These are phyloP conservation scores for Heliconius congener DNA, from an alignment of 1,140 invertebrate genomes.

Conservation along the genomic window DNA sequence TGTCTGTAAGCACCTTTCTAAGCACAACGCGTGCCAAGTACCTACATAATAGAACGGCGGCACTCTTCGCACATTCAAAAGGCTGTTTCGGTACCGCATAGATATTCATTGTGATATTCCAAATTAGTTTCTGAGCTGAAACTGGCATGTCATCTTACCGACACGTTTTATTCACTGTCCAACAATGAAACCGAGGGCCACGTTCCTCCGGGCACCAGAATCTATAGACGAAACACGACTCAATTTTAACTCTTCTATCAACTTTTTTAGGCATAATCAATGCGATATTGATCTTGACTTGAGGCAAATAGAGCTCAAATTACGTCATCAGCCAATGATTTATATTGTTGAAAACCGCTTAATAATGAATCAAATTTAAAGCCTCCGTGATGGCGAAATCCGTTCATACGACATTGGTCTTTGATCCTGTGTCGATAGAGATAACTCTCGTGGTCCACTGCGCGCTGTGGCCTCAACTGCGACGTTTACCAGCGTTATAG, in stretches of 20 bases:
- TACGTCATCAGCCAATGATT: conserved; percentile 53
- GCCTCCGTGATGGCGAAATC: conserved; percentile 37
- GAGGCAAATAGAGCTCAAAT: conserved; percentile 67
- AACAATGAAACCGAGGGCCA: conserved; percentile 73
- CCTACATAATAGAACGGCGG: conserved; percentile 52
- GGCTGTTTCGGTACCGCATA: conserved; percentile 73
- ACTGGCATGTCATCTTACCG: conserved; percentile 73
- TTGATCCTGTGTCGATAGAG: conserved; percentile 52
- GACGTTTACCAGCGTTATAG: conserved; percentile 57
- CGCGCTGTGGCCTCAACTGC: conserved; percentile 40
- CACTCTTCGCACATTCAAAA: conserved; percentile 70
- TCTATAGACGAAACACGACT: conserved; percentile 65
- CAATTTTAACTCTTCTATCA: conserved; percentile 64
- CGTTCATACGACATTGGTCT: conserved; percentile 55
- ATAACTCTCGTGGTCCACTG: conserved; percentile 40
- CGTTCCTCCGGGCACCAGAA: conserved; percentile 71
- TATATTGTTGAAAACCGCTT: conserved; percentile 56
- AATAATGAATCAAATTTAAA: conserved; percentile 62
- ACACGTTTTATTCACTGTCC: conserved; percentile 72
- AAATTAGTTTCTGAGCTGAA: conserved; percentile 79
- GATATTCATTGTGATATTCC: conserved; percentile 78
- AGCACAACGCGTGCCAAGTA: conserved; percentile 60
- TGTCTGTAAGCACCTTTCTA: conserved; percentile 15
- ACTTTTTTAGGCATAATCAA: conserved; percentile 50
- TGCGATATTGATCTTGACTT: conserved; percentile 55